These are phyloP conservation scores for Urosaurus nigricauda DNA, from an alignment of 2,797 vertebrate genomes.

Conservation along the genomic window DNA sequence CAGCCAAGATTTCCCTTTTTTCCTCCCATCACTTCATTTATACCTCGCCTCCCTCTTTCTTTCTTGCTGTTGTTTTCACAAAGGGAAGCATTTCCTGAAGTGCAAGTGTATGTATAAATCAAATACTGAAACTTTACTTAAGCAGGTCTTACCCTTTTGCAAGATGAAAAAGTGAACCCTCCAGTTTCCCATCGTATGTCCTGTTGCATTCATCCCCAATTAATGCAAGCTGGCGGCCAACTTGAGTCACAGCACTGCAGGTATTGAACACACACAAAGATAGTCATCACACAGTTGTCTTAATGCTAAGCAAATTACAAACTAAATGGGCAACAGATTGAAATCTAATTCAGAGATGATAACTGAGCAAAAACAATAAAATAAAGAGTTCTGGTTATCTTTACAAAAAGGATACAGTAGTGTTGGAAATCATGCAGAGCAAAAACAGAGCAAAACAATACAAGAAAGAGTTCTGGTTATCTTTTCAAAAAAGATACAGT, in stretches of 20 bases:
- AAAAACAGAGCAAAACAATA: not conserved
- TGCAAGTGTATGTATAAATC: not conserved
- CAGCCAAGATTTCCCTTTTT: too few species aligned
- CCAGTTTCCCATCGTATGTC: conserved; percentile 61
- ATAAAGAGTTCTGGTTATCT: not conserved
- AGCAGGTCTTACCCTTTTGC: conserved; percentile 54
- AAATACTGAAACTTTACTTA: conserved; percentile 1
- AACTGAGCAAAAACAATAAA: not conserved
- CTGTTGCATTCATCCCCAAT: conserved; percentile 89
- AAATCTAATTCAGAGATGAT: not conserved
- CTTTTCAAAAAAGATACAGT: not conserved
- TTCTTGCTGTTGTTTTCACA: not conserved
- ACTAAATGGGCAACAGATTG: not conserved
- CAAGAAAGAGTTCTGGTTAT: not conserved
- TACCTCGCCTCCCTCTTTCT: not conserved
- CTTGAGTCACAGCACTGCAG: conserved; percentile 73
- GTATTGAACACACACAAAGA: not conserved
- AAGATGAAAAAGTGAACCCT: conserved; percentile 62
- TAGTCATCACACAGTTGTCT: not conserved
- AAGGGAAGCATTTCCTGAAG: not conserved
- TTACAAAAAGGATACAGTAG: not conserved
- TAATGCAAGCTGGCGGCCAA: conserved; percentile 87
- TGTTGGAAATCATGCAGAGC: not conserved
- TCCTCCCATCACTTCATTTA: too few species aligned
- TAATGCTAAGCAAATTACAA: not conserved